phyloP scores from a whole-genome alignment of 2,888 invertebrate species.

The Agriopis marginaria region DNA sequence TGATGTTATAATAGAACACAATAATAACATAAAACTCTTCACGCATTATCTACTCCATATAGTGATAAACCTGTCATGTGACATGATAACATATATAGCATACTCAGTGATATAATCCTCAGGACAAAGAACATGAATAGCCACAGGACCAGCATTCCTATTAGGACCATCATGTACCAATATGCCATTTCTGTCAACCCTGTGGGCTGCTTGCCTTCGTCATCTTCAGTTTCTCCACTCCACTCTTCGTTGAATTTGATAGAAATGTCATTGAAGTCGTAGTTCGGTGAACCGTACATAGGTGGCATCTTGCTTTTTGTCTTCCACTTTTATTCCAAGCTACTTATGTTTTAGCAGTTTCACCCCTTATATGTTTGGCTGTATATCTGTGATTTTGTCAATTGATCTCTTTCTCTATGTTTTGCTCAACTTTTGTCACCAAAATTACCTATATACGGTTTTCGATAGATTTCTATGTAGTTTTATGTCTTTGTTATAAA shows the following conservation, averaged over 20 bases:
- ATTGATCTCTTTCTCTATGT: neutral
- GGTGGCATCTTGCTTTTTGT: slow-evolving; percentile 64
- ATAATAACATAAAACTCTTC: neutral
- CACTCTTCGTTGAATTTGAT: slow-evolving; percentile 30
- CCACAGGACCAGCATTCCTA: slow-evolving; percentile 72
- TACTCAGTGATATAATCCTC: slow-evolving; percentile 69
- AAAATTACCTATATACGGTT: too few species aligned
- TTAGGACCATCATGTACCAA: slow-evolving; percentile 72
- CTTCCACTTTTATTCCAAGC: neutral
- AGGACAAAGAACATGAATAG: slow-evolving; percentile 72
- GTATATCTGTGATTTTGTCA: neutral
- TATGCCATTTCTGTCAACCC: slow-evolving; percentile 66
- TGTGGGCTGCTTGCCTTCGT: slow-evolving; percentile 47
- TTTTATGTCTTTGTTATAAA: neutral
- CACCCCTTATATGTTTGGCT: neutral
- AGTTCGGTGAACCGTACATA: slow-evolving; percentile 62
- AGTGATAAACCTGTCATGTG: slow-evolving; percentile 27
- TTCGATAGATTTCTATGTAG: neutral
- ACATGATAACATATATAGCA: slow-evolving; percentile 33
- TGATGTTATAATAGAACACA: neutral
- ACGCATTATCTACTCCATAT: slow-evolving; percentile 11
- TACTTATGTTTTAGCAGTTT: neutral
- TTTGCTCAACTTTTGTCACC: too few species aligned
- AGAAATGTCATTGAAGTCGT: slow-evolving; percentile 50
- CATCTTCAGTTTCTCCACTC: slow-evolving; percentile 43